Percentiles rank a stretch among this genome's conserved stretches.
These are phyloP conservation scores for Indicator indicator DNA, from an alignment of 2,113 vertebrate species.

Conservation along the genomic window DNA sequence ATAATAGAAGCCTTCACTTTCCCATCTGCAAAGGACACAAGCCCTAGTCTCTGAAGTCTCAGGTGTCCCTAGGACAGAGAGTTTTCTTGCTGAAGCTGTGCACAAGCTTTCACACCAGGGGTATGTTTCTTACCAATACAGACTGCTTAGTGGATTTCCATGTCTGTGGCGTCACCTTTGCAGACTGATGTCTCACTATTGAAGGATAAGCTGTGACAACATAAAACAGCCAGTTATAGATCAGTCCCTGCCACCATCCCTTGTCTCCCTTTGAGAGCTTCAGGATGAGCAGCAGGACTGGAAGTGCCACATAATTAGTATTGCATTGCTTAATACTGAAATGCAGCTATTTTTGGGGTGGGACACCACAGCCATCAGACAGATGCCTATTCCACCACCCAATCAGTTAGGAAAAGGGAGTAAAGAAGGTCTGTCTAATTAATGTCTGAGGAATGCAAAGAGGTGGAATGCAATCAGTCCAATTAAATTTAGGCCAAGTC, in stretches of 20 bases:
- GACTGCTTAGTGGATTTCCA: slow-evolving; percentile 84
- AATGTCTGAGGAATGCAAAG: slow-evolving; percentile 32
- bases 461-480: slow-evolving; percentile 41
- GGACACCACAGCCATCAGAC: not conserved
- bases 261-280: not conserved
- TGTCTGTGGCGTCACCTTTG: slow-evolving; percentile 81
- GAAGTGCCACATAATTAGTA: slow-evolving; percentile 43
- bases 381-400: not conserved
- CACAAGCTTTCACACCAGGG: not conserved
- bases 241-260: not conserved
- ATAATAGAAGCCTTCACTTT: not conserved
- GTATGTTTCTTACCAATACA: slow-evolving; percentile 72
- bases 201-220: slow-evolving; percentile 79
- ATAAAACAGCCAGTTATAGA: slow-evolving; percentile 21
- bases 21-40: not conserved
- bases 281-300: not conserved
- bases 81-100: not conserved
- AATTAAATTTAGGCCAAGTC: slow-evolving; percentile 20
- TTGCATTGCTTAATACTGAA: not conserved
- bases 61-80: not conserved
- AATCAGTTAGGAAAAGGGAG: slow-evolving; percentile 27
- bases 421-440: slow-evolving; percentile 25
- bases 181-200: slow-evolving; percentile 78
- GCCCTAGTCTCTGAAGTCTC: not conserved
- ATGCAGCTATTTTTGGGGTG: not conserved